phyloP scores from a whole-genome alignment of 2,797 vertebrate species.

The Phalanger gymnotis region DNA sequence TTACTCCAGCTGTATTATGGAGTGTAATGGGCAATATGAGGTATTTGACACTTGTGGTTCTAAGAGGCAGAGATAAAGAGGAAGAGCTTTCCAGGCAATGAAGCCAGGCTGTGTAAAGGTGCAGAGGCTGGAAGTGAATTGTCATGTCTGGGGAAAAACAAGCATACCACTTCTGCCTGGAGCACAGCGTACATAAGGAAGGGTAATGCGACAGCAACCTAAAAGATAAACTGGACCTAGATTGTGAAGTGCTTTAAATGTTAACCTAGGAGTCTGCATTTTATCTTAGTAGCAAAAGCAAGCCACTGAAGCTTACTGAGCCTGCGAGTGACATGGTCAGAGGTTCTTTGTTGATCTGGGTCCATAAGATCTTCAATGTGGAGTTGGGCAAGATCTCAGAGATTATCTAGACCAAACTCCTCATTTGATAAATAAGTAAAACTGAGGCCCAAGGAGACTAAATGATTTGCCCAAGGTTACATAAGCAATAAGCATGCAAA shows the following conservation, averaged over 20 bases:
- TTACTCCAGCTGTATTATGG: background rate
- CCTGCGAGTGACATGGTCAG: background rate
- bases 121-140: background rate
- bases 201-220: background rate
- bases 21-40: background rate
- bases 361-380: background rate
- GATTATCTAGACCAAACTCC: background rate
- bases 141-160: background rate
- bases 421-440: background rate
- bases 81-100: background rate
- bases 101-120: background rate
- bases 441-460: background rate
- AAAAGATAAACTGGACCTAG: background rate
- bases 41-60: background rate
- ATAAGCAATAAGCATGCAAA: background rate
- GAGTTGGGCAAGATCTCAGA: background rate
- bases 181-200: background rate
- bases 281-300: background rate
- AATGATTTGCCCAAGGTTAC: background rate
- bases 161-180: background rate
- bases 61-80: background rate
- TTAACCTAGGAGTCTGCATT: background rate
- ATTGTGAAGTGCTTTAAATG: background rate
- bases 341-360: background rate
- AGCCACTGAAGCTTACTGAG: background rate